phyloP scores from a whole-genome alignment of 2,113 vertebrate species.

The Serilophus lunatus region DNA sequence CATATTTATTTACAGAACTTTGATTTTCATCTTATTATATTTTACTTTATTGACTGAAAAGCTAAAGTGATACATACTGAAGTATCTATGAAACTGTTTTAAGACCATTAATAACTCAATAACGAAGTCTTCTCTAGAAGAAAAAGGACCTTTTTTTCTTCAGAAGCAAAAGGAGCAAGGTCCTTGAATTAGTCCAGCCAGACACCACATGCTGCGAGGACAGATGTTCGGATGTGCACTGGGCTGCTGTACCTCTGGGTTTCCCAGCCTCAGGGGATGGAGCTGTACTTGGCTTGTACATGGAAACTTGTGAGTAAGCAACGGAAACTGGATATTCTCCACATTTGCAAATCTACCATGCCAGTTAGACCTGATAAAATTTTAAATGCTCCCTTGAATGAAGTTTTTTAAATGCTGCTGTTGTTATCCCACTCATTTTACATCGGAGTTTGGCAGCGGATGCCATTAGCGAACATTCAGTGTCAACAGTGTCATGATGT shows the following conservation, averaged over 20 bases:
- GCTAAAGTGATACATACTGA: not conserved
- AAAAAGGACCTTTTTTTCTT: not conserved
- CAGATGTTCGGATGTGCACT: not conserved
- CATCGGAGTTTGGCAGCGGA: constrained; percentile 21
- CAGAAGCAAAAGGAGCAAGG: not conserved
- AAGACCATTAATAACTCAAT: not conserved
- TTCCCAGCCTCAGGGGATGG: not conserved
- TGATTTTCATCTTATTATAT: not conserved
- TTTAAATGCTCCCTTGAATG: constrained; percentile 58
- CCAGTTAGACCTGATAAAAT: constrained; percentile 53
- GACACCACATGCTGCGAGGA: not conserved
- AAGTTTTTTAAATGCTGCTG: constrained; percentile 40
- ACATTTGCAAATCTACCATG: not conserved
- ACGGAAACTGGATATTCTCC: constrained; percentile 17
- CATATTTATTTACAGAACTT: not conserved
- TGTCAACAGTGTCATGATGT: constrained; percentile 37
- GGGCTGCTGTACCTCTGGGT: not conserved
- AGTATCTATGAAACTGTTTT: not conserved
- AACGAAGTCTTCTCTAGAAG: not conserved
- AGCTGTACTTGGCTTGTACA: not conserved
- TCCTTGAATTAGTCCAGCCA: not conserved
- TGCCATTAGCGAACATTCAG: constrained; percentile 31
- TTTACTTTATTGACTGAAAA: constrained; percentile 6
- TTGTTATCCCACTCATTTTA: constrained; percentile 40
- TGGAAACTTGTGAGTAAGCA: not conserved